Evolutionary conservation across 2,113 vertebrate genomes (phyloP), one percentile per base, ranked within the genome.

Genomic region (Mohoua ochrocephala): DNA sequence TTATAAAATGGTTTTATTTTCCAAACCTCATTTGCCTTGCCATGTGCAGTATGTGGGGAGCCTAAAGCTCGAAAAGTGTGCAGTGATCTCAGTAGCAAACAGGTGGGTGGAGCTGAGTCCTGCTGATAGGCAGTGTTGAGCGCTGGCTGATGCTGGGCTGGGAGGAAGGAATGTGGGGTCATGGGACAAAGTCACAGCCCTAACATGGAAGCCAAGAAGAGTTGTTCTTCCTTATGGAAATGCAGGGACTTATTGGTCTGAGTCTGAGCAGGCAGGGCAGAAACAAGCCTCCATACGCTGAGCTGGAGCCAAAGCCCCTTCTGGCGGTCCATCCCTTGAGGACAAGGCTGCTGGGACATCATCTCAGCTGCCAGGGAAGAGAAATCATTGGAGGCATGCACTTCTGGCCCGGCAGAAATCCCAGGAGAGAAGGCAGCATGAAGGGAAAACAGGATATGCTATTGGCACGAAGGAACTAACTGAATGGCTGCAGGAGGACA

Each of bases 341-440:
- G n/a, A 5, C 12, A 57, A 73, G 50, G n/a, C 42, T 93, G 12
- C 21, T 67, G 41, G n/a, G 17, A 56, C n/a, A 53, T 15, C 45
- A 19, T 19, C 37, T 57, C 24, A 74, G 31, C 45, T 89, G 14
- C 41, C 3, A 9, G 44, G 9, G 30, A 64, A 80, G 28, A 60
- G 11, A 83, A 80, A 39, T 14, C 0, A 0, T 22, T 61, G 37
- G 59, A 77, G 37, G 27, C 7, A 31, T 44, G 30, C 0, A 0
- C 19, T n/a, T n/a, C n/a, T 69, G 41, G 7, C 20, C 4, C 57
- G 24, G 31, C 7, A 14, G 31, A 84, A 91, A 81, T 41, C 28
- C 59, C 41, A 77, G 59, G 16, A 84, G 33, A 80, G 30, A 52
- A 87, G 14, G 23, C 13, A 84, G 24, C 20, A 49, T 26, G 28